Conservation (phyloP, 2,888 invertebrate genomes). For the Cosmia pyralina region DNA sequence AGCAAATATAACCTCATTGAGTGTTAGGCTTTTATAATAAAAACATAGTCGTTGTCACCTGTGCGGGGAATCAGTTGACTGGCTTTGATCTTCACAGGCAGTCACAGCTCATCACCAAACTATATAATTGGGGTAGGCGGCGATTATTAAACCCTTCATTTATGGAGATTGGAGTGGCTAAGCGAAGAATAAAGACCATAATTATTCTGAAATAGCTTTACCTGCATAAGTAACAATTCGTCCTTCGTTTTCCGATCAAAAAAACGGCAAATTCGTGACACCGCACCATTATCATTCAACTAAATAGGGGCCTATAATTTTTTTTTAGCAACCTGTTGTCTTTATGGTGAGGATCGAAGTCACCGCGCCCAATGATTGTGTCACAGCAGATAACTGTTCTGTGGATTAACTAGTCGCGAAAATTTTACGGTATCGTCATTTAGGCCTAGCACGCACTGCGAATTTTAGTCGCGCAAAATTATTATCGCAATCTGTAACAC, state of each 20-base stretch:
- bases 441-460: too few species aligned
- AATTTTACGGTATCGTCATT: constrained; percentile 64
- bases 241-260: neutral
- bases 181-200: constrained; percentile 4
- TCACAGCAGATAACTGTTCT: too few species aligned
- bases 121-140: neutral
- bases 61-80: neutral
- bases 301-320: neutral
- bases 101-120: too few species aligned
- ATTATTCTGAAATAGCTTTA: neutral
- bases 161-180: neutral
- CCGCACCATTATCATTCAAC: neutral
- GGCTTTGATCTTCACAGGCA: neutral
- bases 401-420: constrained; percentile 57
- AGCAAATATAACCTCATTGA: too few species aligned
- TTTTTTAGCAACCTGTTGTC: constrained; percentile 24
- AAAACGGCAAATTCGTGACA: neutral
- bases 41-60: neutral
- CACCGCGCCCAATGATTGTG: constrained; percentile 40
- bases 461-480: too few species aligned
- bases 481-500: too few species aligned
- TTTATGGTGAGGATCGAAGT: constrained; percentile 18
- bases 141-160: neutral
- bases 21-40: neutral
- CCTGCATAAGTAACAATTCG: neutral